phyloP scores from a whole-genome alignment of 2,113 vertebrate species.

The Percina caprodes region DNA sequence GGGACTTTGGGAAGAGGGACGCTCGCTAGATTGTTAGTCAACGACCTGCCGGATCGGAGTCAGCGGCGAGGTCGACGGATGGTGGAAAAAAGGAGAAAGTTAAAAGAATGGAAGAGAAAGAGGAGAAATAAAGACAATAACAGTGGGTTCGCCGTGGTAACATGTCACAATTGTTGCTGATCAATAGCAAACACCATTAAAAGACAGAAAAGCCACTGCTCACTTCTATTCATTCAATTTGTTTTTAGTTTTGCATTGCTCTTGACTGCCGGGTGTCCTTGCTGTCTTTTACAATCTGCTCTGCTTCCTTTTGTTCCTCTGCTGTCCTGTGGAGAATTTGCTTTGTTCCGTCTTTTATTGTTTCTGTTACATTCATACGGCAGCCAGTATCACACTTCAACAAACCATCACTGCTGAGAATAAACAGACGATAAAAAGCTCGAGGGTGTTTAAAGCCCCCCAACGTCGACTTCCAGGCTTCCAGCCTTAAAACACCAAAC shows the following conservation, averaged over 20 bases:
- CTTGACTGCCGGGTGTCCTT: constrained; percentile 49
- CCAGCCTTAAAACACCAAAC: too few relatives aligned
- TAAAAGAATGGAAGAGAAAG: constrained; percentile 21
- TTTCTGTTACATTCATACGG: constrained; percentile 1
- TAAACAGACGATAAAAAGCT: constrained; percentile 1
- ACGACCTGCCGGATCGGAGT: constrained; percentile 90
- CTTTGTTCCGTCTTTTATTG: constrained; percentile 13
- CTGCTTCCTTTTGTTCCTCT: constrained; percentile 21
- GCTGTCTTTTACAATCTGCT: constrained; percentile 32
- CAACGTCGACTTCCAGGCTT: too few relatives aligned
- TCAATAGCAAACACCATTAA: constrained; percentile 43
- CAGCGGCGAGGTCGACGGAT: not conserved
- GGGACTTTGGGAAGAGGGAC: constrained; percentile 98
- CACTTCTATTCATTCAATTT: constrained; percentile 32
- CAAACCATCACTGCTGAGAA: not conserved
- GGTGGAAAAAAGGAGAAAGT: not conserved
- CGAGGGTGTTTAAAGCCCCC: too few relatives aligned
- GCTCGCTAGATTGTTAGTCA: constrained; percentile 97
- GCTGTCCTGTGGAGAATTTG: not conserved
- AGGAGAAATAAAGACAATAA: constrained; percentile 20
- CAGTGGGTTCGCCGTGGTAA: not conserved
- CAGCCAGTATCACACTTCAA: not conserved
- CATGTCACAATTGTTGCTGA: constrained; percentile 25
- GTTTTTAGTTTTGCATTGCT: constrained; percentile 23
- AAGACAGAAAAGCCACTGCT: constrained; percentile 51